Conservation (phyloP, 2,888 invertebrate genomes). For the Mythimna loreyi region DNA sequence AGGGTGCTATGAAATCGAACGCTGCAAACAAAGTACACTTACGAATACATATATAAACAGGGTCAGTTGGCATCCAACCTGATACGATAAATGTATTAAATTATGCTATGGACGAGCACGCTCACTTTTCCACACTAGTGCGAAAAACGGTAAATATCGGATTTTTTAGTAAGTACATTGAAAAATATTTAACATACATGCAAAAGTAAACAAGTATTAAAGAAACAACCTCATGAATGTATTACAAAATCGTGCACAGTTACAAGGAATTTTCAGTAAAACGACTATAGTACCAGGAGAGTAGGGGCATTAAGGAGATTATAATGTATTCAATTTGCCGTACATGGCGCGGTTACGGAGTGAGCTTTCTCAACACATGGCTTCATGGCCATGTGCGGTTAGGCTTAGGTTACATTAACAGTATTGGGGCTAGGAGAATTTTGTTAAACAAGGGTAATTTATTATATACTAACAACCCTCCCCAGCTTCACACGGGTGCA, state of each 20-base stretch:
- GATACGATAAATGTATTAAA: too few relatives aligned
- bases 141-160: too few relatives aligned
- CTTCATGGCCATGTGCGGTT: slow-evolving; percentile 29
- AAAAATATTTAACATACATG: neutral
- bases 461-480: too few relatives aligned
- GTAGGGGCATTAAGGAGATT: slow-evolving; percentile 40
- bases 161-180: too few relatives aligned
- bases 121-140: too few relatives aligned
- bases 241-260: slow-evolving; percentile 37
- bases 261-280: slow-evolving; percentile 37
- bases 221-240: neutral
- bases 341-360: slow-evolving; percentile 44
- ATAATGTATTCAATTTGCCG: slow-evolving; percentile 60
- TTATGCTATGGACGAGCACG: too few relatives aligned
- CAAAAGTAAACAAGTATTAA: neutral
- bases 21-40: too few relatives aligned
- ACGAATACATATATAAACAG: too few relatives aligned
- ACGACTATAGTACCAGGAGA: slow-evolving; percentile 28
- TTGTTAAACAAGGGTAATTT: neutral
- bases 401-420: slow-evolving; percentile 25
- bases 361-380: slow-evolving; percentile 46
- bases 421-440: slow-evolving; percentile 16
- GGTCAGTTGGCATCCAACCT: too few relatives aligned
- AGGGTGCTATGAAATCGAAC: too few relatives aligned
- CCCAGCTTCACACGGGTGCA: too few relatives aligned